A percentile compares a stretch with the other conserved stretches of the same genome.
Evolutionary conservation across 1,140 invertebrate species (phyloP).

Genomic region (Drepana arcuata): DNA sequence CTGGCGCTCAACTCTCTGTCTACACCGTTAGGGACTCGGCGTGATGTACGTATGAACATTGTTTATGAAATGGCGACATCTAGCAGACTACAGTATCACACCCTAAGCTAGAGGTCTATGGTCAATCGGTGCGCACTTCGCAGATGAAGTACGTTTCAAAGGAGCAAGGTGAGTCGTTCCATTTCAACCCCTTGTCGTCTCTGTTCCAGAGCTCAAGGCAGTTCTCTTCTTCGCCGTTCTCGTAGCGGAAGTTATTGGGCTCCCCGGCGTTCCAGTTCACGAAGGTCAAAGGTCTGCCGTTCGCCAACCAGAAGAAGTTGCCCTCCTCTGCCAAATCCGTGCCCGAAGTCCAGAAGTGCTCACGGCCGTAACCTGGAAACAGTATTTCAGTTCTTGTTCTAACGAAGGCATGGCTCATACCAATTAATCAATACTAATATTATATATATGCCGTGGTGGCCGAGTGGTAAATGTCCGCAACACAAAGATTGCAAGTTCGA

Average conservation of each 20-base stretch:
- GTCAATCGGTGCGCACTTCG: constrained; percentile 79
- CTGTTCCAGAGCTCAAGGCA: constrained; percentile 93
- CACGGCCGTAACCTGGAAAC: constrained; percentile 83
- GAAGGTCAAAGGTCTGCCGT: constrained; percentile 88
- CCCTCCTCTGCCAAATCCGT: constrained; percentile 93
- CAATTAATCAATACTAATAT: no score
- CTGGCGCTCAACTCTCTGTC: no score
- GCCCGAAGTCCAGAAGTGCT: constrained; percentile 94
- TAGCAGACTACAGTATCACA: constrained; percentile 24
- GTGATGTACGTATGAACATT: no score
- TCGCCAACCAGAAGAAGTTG: constrained; percentile 94
- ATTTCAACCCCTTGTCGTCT: constrained; percentile 91
- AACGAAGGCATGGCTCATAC: no score
- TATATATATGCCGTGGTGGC: no score
- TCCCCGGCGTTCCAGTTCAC: constrained; percentile 95
- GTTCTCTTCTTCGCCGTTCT: constrained; percentile 93
- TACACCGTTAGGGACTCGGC: no score
- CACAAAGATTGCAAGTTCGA: no score
- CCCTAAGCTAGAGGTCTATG: not conserved
- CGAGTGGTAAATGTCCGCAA: no score
- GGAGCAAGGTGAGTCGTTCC: constrained; percentile 94
- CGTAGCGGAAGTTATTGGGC: constrained; percentile 92
- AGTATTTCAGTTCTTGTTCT: not conserved
- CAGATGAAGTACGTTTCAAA: constrained; percentile 94
- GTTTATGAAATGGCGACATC: constrained; percentile 26